Percentiles rank a stretch among this genome's conserved stretches.
Conservation (phyloP, 2,113 vertebrate genomes). For the Menura novaehollandiae region DNA sequence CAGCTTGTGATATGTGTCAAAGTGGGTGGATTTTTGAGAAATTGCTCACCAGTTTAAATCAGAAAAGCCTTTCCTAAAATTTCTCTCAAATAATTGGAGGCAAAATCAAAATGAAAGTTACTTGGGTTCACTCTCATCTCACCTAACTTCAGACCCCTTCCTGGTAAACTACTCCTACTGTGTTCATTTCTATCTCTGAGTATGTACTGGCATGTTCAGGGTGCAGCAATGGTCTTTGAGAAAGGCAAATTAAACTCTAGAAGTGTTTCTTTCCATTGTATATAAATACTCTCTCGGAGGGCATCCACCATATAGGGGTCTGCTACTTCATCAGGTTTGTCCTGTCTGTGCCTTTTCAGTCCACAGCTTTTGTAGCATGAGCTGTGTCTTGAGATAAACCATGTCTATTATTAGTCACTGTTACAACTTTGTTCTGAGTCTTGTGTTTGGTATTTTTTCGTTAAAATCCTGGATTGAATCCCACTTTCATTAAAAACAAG, state of each 20-base stretch:
- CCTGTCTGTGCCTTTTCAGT: background rate
- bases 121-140: background rate
- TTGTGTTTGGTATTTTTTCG: background rate
- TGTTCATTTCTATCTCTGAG: background rate
- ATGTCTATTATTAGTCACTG: accelerated
- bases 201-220: background rate
- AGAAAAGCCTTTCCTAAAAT: background rate
- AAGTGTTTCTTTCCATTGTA: background rate
- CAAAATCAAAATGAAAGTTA: background rate
- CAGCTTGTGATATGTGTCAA: background rate
- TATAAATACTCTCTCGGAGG: background rate
- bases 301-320: accelerated
- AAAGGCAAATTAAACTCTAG: background rate
- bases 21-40: background rate
- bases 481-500: background rate
- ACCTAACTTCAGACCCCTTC: background rate
- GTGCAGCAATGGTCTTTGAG: background rate
- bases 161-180: background rate
- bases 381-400: background rate
- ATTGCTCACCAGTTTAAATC: background rate
- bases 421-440: background rate
- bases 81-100: background rate
- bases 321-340: background rate
- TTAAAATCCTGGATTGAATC: background rate
- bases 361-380: background rate